These are phyloP conservation scores for Condylura cristata DNA, from an alignment of 2,113 vertebrate genomes.

Conservation along the genomic window DNA sequence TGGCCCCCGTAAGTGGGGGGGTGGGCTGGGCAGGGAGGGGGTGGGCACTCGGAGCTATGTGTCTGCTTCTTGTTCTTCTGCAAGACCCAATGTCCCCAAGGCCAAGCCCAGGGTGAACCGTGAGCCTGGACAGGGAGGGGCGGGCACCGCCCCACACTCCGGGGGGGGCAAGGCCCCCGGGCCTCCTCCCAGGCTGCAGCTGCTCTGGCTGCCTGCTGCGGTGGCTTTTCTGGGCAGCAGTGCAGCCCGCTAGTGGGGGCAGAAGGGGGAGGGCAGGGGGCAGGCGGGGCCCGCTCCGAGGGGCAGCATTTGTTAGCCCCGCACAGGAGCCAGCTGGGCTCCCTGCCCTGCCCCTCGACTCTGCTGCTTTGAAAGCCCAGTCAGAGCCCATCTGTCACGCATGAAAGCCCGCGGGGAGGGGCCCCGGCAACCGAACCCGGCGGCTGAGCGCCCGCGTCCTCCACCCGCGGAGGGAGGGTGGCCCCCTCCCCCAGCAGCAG, in stretches of 20 bases:
- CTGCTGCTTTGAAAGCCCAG: conserved; percentile 60
- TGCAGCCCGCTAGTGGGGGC: background rate
- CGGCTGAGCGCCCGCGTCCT: background rate
- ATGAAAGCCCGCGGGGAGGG: conserved; percentile 50
- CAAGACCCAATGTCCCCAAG: background rate
- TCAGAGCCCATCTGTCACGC: conserved; percentile 66
- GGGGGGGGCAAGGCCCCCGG: rapidly evolving
- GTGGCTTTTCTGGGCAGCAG: background rate
- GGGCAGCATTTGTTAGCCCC: rapidly evolving
- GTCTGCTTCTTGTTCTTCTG: background rate
- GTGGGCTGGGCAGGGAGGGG: background rate
- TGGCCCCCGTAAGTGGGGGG: rapidly evolving
- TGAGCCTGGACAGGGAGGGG: no score
- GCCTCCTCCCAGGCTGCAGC: background rate
- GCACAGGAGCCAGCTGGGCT: background rate
- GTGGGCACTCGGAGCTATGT: no score
- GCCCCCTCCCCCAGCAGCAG: rapidly evolving
- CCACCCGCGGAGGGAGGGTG: background rate
- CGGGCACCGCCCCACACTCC: background rate
- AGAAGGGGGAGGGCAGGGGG: background rate
- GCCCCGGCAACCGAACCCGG: background rate
- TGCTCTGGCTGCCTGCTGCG: background rate
- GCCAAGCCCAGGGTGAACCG: background rate
- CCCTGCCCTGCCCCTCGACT: background rate
- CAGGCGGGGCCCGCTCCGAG: background rate